Base-by-base conservation (phyloP, 2,888 invertebrate species). In the Atrina japonica region DNA sequence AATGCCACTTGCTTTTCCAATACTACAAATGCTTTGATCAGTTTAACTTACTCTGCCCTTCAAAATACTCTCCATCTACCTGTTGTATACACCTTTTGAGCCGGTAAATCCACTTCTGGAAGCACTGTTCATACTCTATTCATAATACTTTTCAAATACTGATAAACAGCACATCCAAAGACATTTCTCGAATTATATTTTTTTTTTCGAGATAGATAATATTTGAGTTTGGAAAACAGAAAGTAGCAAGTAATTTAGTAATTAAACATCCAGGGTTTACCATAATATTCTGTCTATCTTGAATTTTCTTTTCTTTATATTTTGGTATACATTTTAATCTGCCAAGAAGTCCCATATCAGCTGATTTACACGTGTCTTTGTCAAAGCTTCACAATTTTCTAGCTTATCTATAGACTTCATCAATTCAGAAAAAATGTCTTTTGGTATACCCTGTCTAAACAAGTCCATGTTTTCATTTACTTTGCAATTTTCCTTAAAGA, bases 11-110 rank as follows among this genome's bases (percentile, higher is more conserved):
- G n/a, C n/a, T n/a, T n/a, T n/a, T n/a, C n/a, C n/a, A n/a, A n/a
- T n/a, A n/a, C n/a, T n/a, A 65, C 63, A 23, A 47, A 27, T 6
- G 64, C 27, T 64, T 70, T 64, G 41, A 64, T 50, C 41, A 35
- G 35, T 56, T 70, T 70, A 7, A 70, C 64, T 21, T 70, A 58
- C 29, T 55, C 21, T 14, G 16, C 35, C 16, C 29, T 40, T 27
- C 64, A 50, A n/a, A 0, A 18, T 5, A 23, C 25, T 30, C 35
- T 49, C 63, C 69, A 69, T 25, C 56, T 45, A 1, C 69, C 63
- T 27, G n/a, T n/a, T n/a, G n/a, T n/a, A n/a, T n/a, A n/a, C n/a
- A n/a, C n/a, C n/a, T n/a, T n/a, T n/a, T n/a, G n/a, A n/a, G n/a
- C n/a, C n/a, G n/a, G n/a, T n/a, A n/a, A n/a, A n/a, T n/a, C n/a